phyloP scores from a whole-genome alignment of 1,140 invertebrate species.

The Episyrphus balteatus region DNA sequence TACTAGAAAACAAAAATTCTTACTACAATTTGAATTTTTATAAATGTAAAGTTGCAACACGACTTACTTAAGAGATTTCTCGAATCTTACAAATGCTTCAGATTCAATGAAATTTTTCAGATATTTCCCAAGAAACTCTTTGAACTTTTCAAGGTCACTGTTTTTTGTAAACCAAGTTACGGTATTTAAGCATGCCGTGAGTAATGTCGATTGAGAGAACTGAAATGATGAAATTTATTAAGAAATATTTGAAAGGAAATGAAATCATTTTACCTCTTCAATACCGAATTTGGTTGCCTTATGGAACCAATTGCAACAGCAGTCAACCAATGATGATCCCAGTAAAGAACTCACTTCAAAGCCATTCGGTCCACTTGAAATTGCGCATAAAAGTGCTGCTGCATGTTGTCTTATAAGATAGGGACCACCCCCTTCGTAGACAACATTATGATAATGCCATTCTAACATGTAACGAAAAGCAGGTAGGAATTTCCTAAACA shows the following conservation, averaged over 20 bases:
- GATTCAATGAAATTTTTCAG: conserved; percentile 23
- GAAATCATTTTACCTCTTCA: conserved; percentile 19
- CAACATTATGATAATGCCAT: conserved; percentile 32
- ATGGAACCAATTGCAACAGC: conserved; percentile 30
- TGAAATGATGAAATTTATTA: conserved; percentile 9
- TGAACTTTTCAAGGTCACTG: conserved; percentile 13
- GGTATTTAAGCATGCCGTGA: conserved; percentile 18
- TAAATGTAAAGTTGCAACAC: not conserved
- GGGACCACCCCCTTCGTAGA: conserved; percentile 25
- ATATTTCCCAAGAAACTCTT: conserved; percentile 17
- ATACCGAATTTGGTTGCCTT: conserved; percentile 12
- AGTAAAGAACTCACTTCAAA: conserved; percentile 14
- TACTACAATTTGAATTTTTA: not conserved
- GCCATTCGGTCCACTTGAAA: conserved; percentile 21
- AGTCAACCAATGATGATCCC: conserved; percentile 22
- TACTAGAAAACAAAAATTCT: conserved; percentile 11
- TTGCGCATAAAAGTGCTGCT: conserved; percentile 22
- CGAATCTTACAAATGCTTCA: conserved; percentile 13
- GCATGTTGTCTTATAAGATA: conserved; percentile 31
- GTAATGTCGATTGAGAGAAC: conserved; percentile 27
- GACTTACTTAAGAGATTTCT: conserved; percentile 20
- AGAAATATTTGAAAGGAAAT: not conserved
- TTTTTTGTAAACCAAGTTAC: conserved; percentile 20
- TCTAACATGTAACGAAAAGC: conserved; percentile 30
- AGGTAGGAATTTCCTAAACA: conserved; percentile 25